Conservation (phyloP, 2,888 invertebrate genomes). For the Dryobotodes eremita region DNA sequence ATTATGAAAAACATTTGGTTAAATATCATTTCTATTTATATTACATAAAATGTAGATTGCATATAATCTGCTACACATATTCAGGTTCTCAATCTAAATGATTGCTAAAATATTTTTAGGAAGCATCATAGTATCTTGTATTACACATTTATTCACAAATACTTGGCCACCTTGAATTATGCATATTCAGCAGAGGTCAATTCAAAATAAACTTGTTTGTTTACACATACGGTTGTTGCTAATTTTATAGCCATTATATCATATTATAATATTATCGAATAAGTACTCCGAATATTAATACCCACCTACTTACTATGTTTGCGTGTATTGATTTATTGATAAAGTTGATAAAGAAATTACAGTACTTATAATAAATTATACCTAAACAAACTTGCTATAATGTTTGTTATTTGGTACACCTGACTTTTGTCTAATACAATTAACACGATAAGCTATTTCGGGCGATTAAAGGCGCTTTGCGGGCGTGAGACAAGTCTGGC, state of each 20-base stretch:
- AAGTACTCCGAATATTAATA: background rate
- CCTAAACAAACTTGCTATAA: constrained; percentile 7
- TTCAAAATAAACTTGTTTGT: constrained; percentile 27
- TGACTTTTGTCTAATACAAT: constrained; percentile 20
- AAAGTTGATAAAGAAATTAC: background rate
- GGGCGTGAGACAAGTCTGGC: constrained; percentile 27
- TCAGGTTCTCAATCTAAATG: background rate
- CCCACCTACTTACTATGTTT: background rate
- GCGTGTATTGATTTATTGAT: constrained; percentile 26
- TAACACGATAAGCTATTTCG: constrained; percentile 30
- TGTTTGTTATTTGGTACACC: background rate
- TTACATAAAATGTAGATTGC: background rate
- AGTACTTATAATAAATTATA: background rate
- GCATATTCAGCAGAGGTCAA: constrained; percentile 44
- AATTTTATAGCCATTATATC: background rate
- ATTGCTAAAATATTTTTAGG: constrained; percentile 8
- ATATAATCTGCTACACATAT: background rate
- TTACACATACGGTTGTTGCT: constrained; percentile 6
- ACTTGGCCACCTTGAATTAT: constrained; percentile 45
- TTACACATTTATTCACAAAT: background rate
- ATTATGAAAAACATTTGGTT: constrained; percentile 5
- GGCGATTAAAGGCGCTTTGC: background rate
- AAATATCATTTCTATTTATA: background rate
- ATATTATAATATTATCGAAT: constrained; percentile 7
- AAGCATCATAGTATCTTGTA: background rate